Evolutionary conservation across 2,113 vertebrate genomes (phyloP).

Genomic region (Chlorodrepanis virens): DNA sequence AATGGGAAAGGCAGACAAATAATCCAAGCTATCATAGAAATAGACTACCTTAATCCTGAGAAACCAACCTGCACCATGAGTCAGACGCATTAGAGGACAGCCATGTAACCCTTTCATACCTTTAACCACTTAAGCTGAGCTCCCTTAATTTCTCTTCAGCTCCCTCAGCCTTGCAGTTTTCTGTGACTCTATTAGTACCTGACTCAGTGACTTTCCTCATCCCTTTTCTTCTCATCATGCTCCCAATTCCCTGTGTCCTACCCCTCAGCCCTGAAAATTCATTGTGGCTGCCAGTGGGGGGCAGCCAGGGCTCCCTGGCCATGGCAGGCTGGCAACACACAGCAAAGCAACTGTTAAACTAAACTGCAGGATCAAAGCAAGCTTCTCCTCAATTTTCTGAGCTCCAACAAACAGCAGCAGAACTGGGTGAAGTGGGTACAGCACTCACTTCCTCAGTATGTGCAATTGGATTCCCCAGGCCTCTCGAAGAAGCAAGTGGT

Average conservation of each 20-base stretch:
- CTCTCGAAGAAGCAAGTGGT: accelerated
- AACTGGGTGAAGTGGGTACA: not conserved
- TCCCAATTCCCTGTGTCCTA: not conserved
- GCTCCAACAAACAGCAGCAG: not conserved
- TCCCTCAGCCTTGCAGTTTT: not conserved
- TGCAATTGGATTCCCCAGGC: not conserved
- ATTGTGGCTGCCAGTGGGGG: not conserved
- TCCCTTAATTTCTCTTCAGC: not conserved
- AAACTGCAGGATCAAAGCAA: not conserved
- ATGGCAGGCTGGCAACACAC: not conserved
- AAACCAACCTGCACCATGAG: accelerated
- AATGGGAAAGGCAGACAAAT: not conserved
- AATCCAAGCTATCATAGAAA: not conserved
- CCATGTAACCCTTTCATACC: not conserved
- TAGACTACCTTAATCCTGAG: not conserved
- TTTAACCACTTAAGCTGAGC: not conserved
- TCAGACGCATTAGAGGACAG: not conserved
- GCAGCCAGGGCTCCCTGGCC: not conserved
- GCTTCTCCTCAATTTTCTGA: not conserved
- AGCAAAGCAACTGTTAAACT: not conserved
- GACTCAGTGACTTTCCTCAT: not conserved
- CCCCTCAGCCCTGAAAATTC: not conserved
- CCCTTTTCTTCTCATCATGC: not conserved
- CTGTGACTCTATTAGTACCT: not conserved
- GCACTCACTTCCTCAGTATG: not conserved